Evolutionary conservation across 2,113 vertebrate genomes (phyloP).

Genomic region (Tiliqua scincoides): DNA sequence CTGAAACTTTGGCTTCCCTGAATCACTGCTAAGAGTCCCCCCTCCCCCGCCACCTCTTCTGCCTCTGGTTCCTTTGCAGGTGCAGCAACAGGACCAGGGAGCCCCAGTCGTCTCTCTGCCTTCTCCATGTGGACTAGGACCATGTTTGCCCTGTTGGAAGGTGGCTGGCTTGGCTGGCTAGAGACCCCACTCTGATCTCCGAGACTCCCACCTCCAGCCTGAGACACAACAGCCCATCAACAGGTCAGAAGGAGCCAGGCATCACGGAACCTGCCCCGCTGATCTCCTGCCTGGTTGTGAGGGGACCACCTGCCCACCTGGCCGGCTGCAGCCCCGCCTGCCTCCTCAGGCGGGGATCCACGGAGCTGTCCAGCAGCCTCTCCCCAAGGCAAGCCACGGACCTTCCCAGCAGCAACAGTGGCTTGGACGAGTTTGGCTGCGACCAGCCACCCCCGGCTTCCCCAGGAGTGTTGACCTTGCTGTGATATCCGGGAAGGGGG

Average conservation of each 20-base stretch:
- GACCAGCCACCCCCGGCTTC: too few relatives aligned
- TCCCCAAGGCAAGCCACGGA: too few relatives aligned
- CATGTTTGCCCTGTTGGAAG: neutral
- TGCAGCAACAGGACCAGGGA: too few relatives aligned
- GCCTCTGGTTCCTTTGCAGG: too few relatives aligned
- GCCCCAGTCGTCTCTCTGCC: neutral
- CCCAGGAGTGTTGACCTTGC: constrained; percentile 57
- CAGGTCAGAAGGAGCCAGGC: neutral
- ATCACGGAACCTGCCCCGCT: too few relatives aligned
- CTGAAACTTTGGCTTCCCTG: neutral
- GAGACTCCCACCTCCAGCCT: neutral
- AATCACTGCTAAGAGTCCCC: too few relatives aligned
- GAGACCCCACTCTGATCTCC: too few relatives aligned
- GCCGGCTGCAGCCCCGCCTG: neutral
- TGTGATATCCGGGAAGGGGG: neutral
- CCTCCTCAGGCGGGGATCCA: too few relatives aligned
- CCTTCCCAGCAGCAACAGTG: too few relatives aligned
- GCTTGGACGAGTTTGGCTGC: too few relatives aligned
- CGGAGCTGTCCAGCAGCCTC: too few relatives aligned
- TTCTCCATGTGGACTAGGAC: neutral
- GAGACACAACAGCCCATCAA: neutral
- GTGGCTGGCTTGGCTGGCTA: neutral
- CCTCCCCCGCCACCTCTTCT: neutral
- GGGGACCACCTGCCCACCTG: neutral
- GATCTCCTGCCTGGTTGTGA: neutral